phyloP scores from a whole-genome alignment of 2,888 invertebrate genomes.

The Patella ulyssiponensis region DNA sequence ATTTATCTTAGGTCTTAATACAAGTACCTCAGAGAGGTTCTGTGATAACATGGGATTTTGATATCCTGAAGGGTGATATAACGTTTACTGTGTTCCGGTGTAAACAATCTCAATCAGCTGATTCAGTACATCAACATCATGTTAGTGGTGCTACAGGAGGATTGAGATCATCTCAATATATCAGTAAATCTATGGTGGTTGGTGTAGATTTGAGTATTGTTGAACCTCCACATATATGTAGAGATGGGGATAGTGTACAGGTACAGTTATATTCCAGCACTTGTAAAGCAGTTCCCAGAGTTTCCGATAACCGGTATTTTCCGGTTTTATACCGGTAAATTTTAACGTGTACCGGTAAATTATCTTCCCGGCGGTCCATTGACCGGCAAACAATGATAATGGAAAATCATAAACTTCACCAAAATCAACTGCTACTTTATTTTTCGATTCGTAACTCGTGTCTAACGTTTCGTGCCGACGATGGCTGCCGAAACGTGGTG shows the following conservation, averaged over 20 bases:
- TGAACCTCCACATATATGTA: conserved; percentile 86
- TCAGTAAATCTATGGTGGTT: conserved; percentile 77
- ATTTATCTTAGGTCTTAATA: conserved; percentile 75
- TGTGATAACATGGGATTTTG: conserved; percentile 97
- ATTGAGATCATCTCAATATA: conserved; percentile 71
- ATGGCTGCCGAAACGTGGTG: no score
- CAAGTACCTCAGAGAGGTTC: conserved; percentile 87
- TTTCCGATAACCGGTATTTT: no score
- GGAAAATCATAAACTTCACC: no score
- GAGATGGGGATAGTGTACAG: conserved; percentile 95
- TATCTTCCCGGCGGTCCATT: no score
- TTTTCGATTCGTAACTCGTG: no score
- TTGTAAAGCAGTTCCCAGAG: no score
- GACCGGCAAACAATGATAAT: no score
- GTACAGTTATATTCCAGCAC: conserved; percentile 71
- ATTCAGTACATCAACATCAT: conserved; percentile 66
- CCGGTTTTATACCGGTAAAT: no score
- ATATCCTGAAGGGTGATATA: conserved; percentile 90
- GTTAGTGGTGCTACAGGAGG: conserved; percentile 64
- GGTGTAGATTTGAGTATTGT: conserved; percentile 85
- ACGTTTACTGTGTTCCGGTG: conserved; percentile 83
- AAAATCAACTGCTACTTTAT: no score
- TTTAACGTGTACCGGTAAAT: no score
- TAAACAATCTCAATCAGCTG: conserved; percentile 53
- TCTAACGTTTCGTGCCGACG: no score